phyloP scores from a whole-genome alignment of 2,797 vertebrate species.

The Enteromius viviparus region DNA sequence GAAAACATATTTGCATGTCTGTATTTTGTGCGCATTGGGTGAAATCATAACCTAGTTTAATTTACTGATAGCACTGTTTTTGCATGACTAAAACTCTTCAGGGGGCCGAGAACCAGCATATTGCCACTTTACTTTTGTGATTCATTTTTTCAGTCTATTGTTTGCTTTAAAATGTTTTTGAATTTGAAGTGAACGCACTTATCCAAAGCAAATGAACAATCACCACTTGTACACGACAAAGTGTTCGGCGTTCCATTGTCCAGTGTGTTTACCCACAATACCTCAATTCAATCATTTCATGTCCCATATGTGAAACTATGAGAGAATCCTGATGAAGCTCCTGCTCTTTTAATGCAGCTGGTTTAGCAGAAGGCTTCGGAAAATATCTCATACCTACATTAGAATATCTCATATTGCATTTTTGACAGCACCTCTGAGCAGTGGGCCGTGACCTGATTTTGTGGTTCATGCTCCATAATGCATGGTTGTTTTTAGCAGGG shows the following conservation, averaged over 20 bases:
- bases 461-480: constrained; percentile 20
- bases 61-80: constrained; percentile 7
- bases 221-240: not conserved
- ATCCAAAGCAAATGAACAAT: constrained; percentile 3
- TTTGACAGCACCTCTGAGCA: not conserved
- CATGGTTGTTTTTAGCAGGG: constrained; percentile 29
- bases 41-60: constrained; percentile 30
- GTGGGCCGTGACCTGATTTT: not conserved
- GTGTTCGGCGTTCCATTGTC: not conserved
- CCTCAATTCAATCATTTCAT: not conserved
- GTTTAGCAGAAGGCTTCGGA: not conserved
- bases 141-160: not conserved
- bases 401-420: not conserved
- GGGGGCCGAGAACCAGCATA: not conserved
- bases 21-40: not conserved
- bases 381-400: constrained; percentile 14
- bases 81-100: constrained; percentile 24
- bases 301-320: not conserved
- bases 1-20: constrained; percentile 4
- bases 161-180: constrained; percentile 18
- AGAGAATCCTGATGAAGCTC: not conserved
- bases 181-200: constrained; percentile 26
- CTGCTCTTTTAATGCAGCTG: not conserved
- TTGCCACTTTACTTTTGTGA: constrained; percentile 4
- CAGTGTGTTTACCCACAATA: constrained; percentile 10